Conservation (phyloP, 92 coral and sea anemone species). For the Paragorgia papillata region DNA sequence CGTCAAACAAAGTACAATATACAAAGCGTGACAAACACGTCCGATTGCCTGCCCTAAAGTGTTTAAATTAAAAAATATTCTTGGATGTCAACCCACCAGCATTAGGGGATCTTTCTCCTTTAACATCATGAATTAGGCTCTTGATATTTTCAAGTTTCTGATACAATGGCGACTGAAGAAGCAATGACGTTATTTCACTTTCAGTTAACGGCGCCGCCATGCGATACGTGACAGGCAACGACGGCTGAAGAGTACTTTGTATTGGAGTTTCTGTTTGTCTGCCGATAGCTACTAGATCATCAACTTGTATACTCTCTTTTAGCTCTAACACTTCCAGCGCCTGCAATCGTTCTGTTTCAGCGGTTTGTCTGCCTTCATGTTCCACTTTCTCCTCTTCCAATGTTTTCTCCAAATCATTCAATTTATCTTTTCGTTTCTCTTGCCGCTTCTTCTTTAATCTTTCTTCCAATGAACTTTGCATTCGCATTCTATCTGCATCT, state of each 20-base stretch:
- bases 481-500: slow-evolving; percentile 98
- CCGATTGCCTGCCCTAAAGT: no score
- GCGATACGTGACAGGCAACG: slow-evolving; percentile 90
- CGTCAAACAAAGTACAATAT: no score
- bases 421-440: slow-evolving; percentile 76
- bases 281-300: slow-evolving; percentile 85
- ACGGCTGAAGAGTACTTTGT: slow-evolving; percentile 38
- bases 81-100: slow-evolving; percentile 10
- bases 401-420: slow-evolving; percentile 64
- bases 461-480: slow-evolving; percentile 99
- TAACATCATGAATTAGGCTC: slow-evolving; percentile 72
- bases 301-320: slow-evolving; percentile 95
- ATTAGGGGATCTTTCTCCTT: slow-evolving; percentile 66
- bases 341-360: slow-evolving; percentile 82
- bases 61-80: no score
- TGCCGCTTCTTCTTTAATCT: slow-evolving; percentile 84
- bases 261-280: slow-evolving; percentile 79
- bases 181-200: slow-evolving; percentile 82
- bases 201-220: slow-evolving; percentile 97
- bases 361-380: slow-evolving; percentile 78
- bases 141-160: slow-evolving; percentile 93
- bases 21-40: no score
- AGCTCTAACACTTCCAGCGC: slow-evolving; percentile 71
- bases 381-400: slow-evolving; percentile 83
- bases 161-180: slow-evolving; percentile 93